Base-by-base conservation (phyloP, 2,797 vertebrate species). In the Lacerta viridis region DNA sequence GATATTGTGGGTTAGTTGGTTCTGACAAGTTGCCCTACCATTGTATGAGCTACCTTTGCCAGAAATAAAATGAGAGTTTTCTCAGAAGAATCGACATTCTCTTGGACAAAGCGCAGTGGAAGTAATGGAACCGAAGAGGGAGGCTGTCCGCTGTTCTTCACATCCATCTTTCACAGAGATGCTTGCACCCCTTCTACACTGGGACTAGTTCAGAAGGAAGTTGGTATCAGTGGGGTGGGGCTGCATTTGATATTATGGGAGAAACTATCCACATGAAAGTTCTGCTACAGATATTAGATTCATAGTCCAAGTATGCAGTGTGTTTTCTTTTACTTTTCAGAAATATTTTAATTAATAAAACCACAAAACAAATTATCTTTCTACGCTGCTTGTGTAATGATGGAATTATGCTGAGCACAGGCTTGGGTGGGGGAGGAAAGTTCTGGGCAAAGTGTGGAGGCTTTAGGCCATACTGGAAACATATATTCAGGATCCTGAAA, bases 281-380 rank as follows among this genome's bases (percentile, higher is more conserved):
- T 33, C 25, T 81, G 33, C 61, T 85, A 36, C 43, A 66, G 43
- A 46, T 66, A 9, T 17, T 77, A 55, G 79, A 76, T 4, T 82
- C 27, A 82, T 15, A 76, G 18, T 66, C 11, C 71, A 89, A 68
- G 72, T 86, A 82, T 55, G 64, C 72, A 69, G 83, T 78, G 88
- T 86, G 39, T 68, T 68, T 72, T 72, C 71, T 87, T 93, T 95
- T 94, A 94, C 90, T 66, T 89, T 74, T 75, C 18, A 82, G 27
- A 89, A 81, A 23, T 89, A 89, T 89, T 89, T 89, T 76, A 55
- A 82, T 55, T 85, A 85, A 85, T 81, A 85, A 89, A 89, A 77
- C 25, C 3, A 50, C 61, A 81, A 85, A 55, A 55, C 23, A 7
- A 59, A 59, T 11, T 71, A 17, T 33, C 5, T 1, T 17, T 77